Evolutionary conservation across 1,140 invertebrate species (phyloP), one percentile per base, ranked within the genome.

Genomic region (Proales similis): DNA sequence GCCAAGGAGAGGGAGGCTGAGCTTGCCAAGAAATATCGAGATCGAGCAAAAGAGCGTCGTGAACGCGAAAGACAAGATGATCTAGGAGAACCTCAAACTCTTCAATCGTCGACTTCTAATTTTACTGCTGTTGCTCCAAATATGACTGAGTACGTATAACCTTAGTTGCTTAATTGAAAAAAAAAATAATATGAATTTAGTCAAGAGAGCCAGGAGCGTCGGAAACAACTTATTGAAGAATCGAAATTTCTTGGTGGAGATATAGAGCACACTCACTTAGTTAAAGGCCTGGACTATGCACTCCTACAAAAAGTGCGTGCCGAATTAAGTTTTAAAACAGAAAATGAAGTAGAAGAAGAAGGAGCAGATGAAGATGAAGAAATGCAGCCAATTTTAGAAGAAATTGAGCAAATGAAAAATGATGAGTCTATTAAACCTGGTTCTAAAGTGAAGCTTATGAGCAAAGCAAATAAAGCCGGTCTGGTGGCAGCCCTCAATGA

Each of bases 241-340:
- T 98, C 94, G 0, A 99, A 99, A 79, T 98, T 92, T 78, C 87
- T 99, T 78, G 95, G 95, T 72, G 95, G 95, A 83, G 95, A 99
- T 75, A 96, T 99, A 86, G 92, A 97, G 67, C 94, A 99, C 70
- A 99, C 95, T 75, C 95, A 99, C 78, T 93, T 99, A 80, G 94
- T 99, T 49, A 98, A 98, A 79, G 95, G 95, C 75, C 80, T 99
- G 7, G 95, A 99, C 84, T 99, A 95, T 79, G 94, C 94, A 5
- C 77, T 99, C n/a, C 76, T 99, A 45, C 91, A 98, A 74, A 98
- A 98, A 78, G 89, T 91, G 68, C 76, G 78, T 26, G 43, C 14
- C 2, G 3, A 33, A 12, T 4, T 19, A 5, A 22, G 24, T 3
- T n/a, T n/a, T n/a, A 48, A 29, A 4, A 6, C 6, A 48, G 47